Percentiles rank a stretch among this genome's conserved stretches.
These are phyloP conservation scores for Speoplatyrhinus poulsoni DNA, from an alignment of 2,113 vertebrate species.

Conservation along the genomic window DNA sequence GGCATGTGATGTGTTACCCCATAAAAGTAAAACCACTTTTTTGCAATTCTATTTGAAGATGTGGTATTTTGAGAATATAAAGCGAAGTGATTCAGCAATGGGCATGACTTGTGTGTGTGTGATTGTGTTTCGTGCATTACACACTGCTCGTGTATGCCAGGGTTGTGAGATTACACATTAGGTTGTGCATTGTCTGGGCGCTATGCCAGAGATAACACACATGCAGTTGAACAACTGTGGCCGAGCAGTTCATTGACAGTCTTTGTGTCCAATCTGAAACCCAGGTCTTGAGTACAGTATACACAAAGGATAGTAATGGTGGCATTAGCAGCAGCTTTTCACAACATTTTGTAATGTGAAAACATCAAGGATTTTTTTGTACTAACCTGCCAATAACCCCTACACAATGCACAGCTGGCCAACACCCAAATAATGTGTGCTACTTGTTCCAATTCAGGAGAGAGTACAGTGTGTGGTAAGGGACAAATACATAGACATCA, in stretches of 20 bases:
- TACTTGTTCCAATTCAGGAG: too few species aligned
- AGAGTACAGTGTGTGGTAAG: constrained; percentile 31
- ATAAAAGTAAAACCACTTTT: too few species aligned
- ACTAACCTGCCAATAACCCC: too few species aligned
- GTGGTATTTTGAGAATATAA: constrained; percentile 25
- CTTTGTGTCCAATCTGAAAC: neutral
- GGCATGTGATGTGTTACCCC: too few species aligned
- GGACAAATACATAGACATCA: constrained; percentile 13
- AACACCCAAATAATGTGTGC: too few species aligned
- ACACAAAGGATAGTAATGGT: too few species aligned
- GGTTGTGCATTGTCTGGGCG: constrained; percentile 21
- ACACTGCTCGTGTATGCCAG: neutral
- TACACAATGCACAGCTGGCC: too few species aligned
- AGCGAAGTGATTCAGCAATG: constrained; percentile 26
- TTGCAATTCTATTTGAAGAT: constrained; percentile 15
- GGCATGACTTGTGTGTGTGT: constrained; percentile 1
- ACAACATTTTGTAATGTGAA: too few species aligned
- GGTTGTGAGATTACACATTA: constrained; percentile 16
- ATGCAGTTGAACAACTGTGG: neutral
- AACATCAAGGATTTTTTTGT: too few species aligned
- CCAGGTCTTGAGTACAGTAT: neutral
- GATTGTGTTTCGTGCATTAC: neutral
- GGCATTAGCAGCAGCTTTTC: too few species aligned
- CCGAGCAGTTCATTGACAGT: neutral
- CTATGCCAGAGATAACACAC: constrained; percentile 4